Base-by-base conservation (phyloP, 2,113 vertebrate genomes). In the Pluvialis apricaria region DNA sequence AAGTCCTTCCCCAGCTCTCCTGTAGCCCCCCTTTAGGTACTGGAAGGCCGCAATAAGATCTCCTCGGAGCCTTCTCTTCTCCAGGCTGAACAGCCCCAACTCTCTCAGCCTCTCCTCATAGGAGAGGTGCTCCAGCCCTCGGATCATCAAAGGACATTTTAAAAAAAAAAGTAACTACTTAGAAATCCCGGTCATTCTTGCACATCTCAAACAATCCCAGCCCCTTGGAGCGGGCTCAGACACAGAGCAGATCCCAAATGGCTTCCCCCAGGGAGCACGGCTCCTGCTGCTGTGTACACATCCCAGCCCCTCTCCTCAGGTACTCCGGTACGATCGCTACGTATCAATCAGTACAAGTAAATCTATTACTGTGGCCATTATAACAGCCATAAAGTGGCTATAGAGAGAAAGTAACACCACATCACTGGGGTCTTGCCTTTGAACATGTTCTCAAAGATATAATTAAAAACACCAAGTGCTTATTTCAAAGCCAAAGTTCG, bases 381-480 rank as follows among this genome's bases (percentile, higher is more conserved):
- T 95, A 95, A 90, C 25, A 49, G 91, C 97, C 91, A 80, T 96
- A 97, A 97, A 98, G 96, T 81, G 95, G 69, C 81, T 96, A 95
- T 72, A 97, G 98, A 97, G 96, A 97, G 93, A 94, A 97, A 98
- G 96, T 93, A 95, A 96, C 96, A 88, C 94, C 96, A 93, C 86
- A 93, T 96, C 86, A 82, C 71, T 94, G 86, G 82, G 95, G 90
- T 66, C 84, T 94, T 94, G 90, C 91, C 96, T 96, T 89, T 92
- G 92, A 97, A 97, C 93, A 36, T 70, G 52, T 94, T 97, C 92
- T 88, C 93, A 94, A 96, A 97, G 97, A 98, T 97, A 97, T 98
- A 98, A 98, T 98, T 98, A 98, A 98, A 98, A 98, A 72, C 98
- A 98, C 98, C 92, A 87, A 98, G 90, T 86, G 94, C 97, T 96